Evolutionary conservation across 1,140 invertebrate genomes (phyloP), one percentile per base, ranked within the genome.

Genomic region (Mesaphorura yosii): DNA sequence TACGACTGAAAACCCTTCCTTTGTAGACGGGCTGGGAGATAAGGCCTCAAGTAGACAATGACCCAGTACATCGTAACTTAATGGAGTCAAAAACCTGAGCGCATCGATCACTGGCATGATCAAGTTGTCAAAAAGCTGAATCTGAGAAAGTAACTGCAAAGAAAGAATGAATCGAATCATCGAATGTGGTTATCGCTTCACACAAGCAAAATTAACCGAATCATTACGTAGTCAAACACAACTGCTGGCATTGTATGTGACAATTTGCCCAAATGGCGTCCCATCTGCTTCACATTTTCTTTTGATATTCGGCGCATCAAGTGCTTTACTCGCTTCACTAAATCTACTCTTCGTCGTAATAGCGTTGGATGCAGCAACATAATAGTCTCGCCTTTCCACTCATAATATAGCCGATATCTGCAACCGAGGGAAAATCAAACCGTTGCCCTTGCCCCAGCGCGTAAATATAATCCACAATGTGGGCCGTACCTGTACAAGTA

Each of bases 301-400:
- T 98, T 99, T 63, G 88, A 93, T 2, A 99, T 84, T 44, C 94
- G 77, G 73, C 97, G 97, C 87, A 98, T 94, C 6, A 96, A 85
- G 56, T 89, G 90, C 66, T 94, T 95, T 5, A 95, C 87, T 65
- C 87, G 84, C 63, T 95, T 90, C 52, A 92, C 76, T 1, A 84
- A 81, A 65, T 91, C 83, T 0, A 86, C 90, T 46, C 83, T 78
- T 34, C 84, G 83, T 31, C 82, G 76, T 55, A 95, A 76, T 17
- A 98, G 69, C 27, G 82, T 76, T 0, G 92, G 83, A 70, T 95
- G 87, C 31, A 81, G 70, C 28, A 78, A 72, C 51, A 86, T 86
- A 2, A 85, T 84, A 41, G 45, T 19, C 23, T 89, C 84, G 64
- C 87, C 88, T 67, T 96, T 96, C 93, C 93, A 98, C 45, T 87